Percentiles rank a stretch among this genome's conserved stretches.
These are phyloP conservation scores for Hippasteria phrygiana DNA, from an alignment of 53 echinoderm and acorn worm genomes.

Conservation along the genomic window DNA sequence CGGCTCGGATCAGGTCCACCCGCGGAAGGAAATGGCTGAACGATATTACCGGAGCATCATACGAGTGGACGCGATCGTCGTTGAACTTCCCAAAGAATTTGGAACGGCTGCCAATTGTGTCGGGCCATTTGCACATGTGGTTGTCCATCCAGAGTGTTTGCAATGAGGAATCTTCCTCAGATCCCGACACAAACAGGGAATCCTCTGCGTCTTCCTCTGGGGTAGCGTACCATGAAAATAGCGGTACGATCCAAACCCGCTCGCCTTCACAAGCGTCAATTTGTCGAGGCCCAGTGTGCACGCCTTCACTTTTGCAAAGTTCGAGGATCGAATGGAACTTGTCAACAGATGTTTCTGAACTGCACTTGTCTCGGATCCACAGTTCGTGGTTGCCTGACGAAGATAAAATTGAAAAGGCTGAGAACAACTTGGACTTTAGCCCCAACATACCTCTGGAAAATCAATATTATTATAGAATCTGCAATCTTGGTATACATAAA, in stretches of 20 bases:
- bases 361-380: constrained; percentile 83
- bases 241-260: constrained; percentile 86
- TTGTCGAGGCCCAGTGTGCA: constrained; percentile 81
- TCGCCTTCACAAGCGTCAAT: constrained; percentile 52
- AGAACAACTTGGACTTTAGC: too few relatives aligned
- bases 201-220: constrained; percentile 89
- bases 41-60: constrained; percentile 92
- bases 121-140: constrained; percentile 94
- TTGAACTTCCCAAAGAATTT: constrained; percentile 84
- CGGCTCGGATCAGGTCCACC: constrained; percentile 82
- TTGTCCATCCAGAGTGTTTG: constrained; percentile 95
- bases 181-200: constrained; percentile 72
- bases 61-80: constrained; percentile 65
- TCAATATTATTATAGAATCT: too few relatives aligned
- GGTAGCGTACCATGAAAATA: constrained; percentile 97
- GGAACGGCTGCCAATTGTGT: constrained; percentile 77
- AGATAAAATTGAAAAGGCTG: background rate
- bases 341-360: constrained; percentile 70
- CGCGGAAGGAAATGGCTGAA: constrained; percentile 97
- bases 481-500: too few relatives aligned
- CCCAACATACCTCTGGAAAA: too few relatives aligned
- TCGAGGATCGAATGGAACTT: constrained; percentile 85
- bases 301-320: constrained; percentile 72
- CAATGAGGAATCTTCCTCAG: constrained; percentile 14
- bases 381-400: constrained; percentile 92